Evolutionary conservation across 2,797 vertebrate species (phyloP).

Genomic region (Sylvilagus floridanus): DNA sequence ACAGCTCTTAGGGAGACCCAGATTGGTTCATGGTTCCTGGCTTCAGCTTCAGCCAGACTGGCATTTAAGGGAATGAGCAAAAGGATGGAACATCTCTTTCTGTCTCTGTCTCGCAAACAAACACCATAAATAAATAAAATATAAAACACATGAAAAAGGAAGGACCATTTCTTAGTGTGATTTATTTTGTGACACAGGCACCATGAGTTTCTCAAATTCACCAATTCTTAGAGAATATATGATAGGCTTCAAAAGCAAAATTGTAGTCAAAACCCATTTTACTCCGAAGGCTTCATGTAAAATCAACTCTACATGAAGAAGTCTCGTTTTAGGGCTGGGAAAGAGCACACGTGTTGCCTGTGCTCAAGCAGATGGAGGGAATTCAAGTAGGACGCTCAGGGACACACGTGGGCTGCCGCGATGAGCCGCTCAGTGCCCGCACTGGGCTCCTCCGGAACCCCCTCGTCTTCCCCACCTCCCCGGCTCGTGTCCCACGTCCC

Average conservation of each 20-base stretch:
- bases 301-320: neutral
- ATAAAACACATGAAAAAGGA: neutral
- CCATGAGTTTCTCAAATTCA: neutral
- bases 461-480: constrained; percentile 4
- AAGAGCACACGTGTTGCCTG: neutral
- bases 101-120: too few relatives aligned
- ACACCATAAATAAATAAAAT: too few relatives aligned
- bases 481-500: neutral
- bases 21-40: too few relatives aligned
- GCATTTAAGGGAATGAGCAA: too few relatives aligned
- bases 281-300: neutral
- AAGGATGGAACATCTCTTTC: too few relatives aligned
- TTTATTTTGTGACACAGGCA: neutral
- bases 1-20: too few relatives aligned
- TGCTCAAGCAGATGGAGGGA: neutral
- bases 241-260: neutral
- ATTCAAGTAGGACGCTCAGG: neutral
- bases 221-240: neutral
- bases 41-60: too few relatives aligned
- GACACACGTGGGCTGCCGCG: neutral
- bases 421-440: neutral
- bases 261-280: neutral
- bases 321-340: neutral
- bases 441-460: too few relatives aligned
- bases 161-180: neutral